Base-by-base conservation (phyloP, 2,797 vertebrate species). In the Macrochelys suwanniensis region DNA sequence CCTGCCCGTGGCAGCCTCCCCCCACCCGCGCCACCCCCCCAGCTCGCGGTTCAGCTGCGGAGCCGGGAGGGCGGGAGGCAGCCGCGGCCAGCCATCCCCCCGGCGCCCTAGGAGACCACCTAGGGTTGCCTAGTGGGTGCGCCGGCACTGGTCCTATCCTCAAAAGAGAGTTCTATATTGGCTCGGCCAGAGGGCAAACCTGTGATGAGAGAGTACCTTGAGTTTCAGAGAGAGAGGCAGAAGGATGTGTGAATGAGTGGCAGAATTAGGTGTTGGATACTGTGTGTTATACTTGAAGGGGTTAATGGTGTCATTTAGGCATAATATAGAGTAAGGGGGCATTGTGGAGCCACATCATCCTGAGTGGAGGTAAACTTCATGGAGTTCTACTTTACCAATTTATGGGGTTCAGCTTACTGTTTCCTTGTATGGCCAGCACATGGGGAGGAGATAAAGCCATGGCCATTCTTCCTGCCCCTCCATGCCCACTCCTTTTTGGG, bases 261-360 rank as follows among this genome's bases (percentile, higher is more conserved):
- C 59, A 65, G 31, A 65, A n/a, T 33, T 15, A 6, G 15, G 31
- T 33, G 59, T 65, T 12, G 87, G 82, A 23, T 89, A 51, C 57
- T 89, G 94, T 90, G 85, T 94, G 82, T 94, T 95, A 94, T 87
- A 92, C 88, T 31, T 16, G 96, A 96, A 96, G 53, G 83, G 79
- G 42, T 89, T 42, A 25, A 53, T 61, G 78, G 16, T 88, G 85
- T 96, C 94, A 88, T 51, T 95, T 96, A 89, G 88, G 94, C 93
- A 96, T 94, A 93, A 13, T 1, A 0, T 33, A 5, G 23, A 57
- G 26, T 21, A 37, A 82, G 17, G 16, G 79, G 53, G 51, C 42
- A 94, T n/a, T n/a, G 2, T 7, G 5, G n/a, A 93, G 61, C 87
- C 90, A 82, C 61, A 33, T 91, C 71, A 83, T 83, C 53, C 37